Conservation (phyloP, 2,113 vertebrate species). For the Lepus europaeus region DNA sequence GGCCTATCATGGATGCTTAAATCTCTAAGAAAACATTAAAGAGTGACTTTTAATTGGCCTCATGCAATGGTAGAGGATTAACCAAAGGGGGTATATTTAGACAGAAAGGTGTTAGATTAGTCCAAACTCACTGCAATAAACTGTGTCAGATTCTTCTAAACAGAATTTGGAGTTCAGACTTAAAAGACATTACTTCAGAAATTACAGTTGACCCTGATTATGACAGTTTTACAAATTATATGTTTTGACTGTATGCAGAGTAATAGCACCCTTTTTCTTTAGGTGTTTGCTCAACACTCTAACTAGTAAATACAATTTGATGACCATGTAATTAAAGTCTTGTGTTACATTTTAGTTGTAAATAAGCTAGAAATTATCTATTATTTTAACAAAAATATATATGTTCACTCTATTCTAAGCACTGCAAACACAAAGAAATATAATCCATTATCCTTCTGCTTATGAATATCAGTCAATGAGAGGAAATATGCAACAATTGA, state of each 20-base stretch:
- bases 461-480: neutral
- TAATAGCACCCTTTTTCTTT: neutral
- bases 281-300: neutral
- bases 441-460: neutral
- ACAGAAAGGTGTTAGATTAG: slow-evolving; percentile 61
- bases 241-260: neutral
- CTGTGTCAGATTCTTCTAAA: slow-evolving; percentile 68
- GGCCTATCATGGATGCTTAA: slow-evolving; percentile 81
- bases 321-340: neutral
- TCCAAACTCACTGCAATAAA: slow-evolving; percentile 64
- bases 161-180: neutral
- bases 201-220: neutral
- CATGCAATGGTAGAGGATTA: slow-evolving; percentile 78
- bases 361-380: neutral
- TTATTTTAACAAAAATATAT: slow-evolving; percentile 49
- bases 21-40: slow-evolving; percentile 86
- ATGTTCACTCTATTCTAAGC: neutral
- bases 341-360: neutral
- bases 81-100: slow-evolving; percentile 67
- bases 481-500: neutral
- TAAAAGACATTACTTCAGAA: slow-evolving; percentile 69
- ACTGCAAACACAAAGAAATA: neutral
- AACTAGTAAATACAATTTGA: slow-evolving; percentile 12
- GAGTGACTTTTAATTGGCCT: slow-evolving; percentile 84
- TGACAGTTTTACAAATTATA: neutral